These are phyloP conservation scores for Indri indri DNA, from an alignment of 2,113 vertebrate genomes.

Conservation along the genomic window DNA sequence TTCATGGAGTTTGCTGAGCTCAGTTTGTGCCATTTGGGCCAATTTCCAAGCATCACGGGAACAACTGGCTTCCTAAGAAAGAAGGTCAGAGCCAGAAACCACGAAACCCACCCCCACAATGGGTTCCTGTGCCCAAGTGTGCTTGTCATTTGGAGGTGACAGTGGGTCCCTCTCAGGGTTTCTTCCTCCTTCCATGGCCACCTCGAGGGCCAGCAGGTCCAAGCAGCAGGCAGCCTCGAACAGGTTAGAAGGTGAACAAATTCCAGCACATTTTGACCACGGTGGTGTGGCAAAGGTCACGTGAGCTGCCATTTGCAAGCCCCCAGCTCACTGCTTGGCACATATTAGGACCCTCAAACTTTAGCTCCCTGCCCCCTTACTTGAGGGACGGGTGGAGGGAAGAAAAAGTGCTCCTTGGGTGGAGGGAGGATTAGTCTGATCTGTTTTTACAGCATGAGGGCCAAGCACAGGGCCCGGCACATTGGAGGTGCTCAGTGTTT, in stretches of 20 bases:
- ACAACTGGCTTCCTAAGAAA: background rate
- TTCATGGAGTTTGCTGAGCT: background rate
- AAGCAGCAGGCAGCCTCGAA: background rate
- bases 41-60: accelerated
- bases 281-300: too few relatives aligned
- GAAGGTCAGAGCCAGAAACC: background rate
- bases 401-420: background rate
- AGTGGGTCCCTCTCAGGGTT: accelerated
- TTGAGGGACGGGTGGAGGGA: background rate
- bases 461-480: too few relatives aligned
- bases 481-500: accelerated
- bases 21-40: background rate
- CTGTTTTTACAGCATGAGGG: accelerated
- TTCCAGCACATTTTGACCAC: background rate
- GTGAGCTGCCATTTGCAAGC: accelerated
- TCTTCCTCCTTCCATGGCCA: accelerated
- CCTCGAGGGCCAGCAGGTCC: accelerated
- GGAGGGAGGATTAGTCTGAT: accelerated
- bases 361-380: background rate
- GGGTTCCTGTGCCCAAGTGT: accelerated
- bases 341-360: background rate
- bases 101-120: accelerated
- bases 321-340: too few relatives aligned
- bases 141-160: background rate
- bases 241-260: background rate